Conservation (phyloP, 1,140 invertebrate genomes). For the Palaemon carinicauda region DNA sequence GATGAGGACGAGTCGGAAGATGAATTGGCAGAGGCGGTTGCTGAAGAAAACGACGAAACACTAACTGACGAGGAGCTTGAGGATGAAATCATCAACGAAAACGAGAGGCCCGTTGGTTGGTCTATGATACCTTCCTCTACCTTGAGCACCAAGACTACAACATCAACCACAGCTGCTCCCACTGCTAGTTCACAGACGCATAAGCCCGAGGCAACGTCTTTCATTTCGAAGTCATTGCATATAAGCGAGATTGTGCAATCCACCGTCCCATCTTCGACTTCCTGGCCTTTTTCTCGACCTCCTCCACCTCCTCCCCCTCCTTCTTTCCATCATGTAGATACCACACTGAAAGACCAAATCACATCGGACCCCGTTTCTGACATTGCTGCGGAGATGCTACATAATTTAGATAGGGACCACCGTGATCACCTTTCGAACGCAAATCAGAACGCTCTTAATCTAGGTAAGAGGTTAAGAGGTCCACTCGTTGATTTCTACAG, state of each 20-base stretch:
- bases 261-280: too few relatives aligned
- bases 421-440: not conserved
- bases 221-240: too few relatives aligned
- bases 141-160: not conserved
- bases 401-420: too few relatives aligned
- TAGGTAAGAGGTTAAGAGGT: constrained; percentile 31
- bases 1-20: not conserved
- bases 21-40: not conserved
- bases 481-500: constrained; percentile 46
- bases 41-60: not conserved
- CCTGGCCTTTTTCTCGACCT: too few relatives aligned
- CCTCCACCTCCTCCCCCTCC: too few relatives aligned
- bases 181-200: not conserved
- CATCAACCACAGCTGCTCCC: not conserved
- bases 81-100: not conserved
- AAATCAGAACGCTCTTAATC: not conserved
- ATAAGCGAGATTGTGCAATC: too few relatives aligned
- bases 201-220: not conserved
- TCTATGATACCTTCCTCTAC: not conserved
- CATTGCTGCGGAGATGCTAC: too few relatives aligned
- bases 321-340: too few relatives aligned
- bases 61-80: not conserved
- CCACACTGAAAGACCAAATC: too few relatives aligned
- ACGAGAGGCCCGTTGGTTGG: not conserved
- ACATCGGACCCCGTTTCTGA: not conserved